phyloP scores from a whole-genome alignment of 2,888 invertebrate species.

The Diloba caeruleocephala region DNA sequence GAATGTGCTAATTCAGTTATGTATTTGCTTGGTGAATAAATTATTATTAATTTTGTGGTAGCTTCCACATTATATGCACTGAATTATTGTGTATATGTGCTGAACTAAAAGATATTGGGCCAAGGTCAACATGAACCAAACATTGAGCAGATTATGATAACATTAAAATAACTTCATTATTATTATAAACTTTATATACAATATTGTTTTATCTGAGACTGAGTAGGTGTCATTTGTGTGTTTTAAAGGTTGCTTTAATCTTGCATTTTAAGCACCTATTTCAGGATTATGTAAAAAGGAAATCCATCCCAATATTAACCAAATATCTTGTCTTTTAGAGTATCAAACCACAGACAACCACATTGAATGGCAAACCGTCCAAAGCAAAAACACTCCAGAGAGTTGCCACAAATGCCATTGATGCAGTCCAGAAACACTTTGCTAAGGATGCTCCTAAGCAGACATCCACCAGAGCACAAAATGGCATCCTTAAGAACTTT shows the following conservation, averaged over 20 bases:
- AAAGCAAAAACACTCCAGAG: slow-evolving; percentile 83
- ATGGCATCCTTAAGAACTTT: slow-evolving; percentile 83
- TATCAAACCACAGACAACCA: slow-evolving; percentile 73
- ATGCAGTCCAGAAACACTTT: slow-evolving; percentile 81
- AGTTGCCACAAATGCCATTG: slow-evolving; percentile 78
- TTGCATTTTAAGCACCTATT: too few species aligned
- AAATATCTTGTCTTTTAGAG: slow-evolving; percentile 67
- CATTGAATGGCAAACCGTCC: slow-evolving; percentile 77
- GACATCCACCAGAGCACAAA: slow-evolving; percentile 73
- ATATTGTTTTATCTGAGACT: not conserved
- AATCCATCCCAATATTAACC: not conserved
- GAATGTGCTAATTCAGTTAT: slow-evolving; percentile 8
- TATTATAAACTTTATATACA: not conserved
- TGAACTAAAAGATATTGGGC: slow-evolving; percentile 10
- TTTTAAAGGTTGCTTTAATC: too few species aligned
- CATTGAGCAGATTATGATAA: slow-evolving; percentile 14
- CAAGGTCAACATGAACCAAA: slow-evolving; percentile 25
- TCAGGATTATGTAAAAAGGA: too few species aligned
- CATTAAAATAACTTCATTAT: not conserved
- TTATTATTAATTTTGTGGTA: not conserved
- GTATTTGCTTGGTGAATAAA: not conserved
- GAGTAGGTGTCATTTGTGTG: not conserved
- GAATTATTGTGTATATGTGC: too few species aligned
- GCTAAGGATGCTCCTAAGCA: slow-evolving; percentile 76
- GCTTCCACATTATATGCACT: not conserved